Conservation (phyloP, 37 sponge, comb jelly and placozoan species). For the Spongia lamella region DNA sequence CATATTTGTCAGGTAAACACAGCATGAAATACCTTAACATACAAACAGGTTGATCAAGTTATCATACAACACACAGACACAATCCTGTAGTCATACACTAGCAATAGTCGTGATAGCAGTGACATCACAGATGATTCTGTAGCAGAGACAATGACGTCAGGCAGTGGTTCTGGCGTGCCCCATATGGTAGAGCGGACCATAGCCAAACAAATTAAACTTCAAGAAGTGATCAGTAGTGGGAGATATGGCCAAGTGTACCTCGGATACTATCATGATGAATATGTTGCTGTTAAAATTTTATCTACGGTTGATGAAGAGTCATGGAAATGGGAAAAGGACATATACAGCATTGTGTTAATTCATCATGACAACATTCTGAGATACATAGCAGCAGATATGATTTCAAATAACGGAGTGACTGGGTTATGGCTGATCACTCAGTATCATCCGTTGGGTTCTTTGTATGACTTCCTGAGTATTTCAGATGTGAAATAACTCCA, state of each 20-base stretch:
- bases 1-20: too few species aligned
- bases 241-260: slow-evolving; percentile 88
- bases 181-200: slow-evolving; percentile 75
- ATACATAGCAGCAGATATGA: slow-evolving; percentile 84
- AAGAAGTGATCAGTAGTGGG: slow-evolving; percentile 75
- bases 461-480: slow-evolving; percentile 55
- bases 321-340: slow-evolving; percentile 85
- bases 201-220: slow-evolving; percentile 69
- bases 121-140: too few species aligned
- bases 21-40: too few species aligned
- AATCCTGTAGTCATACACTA: too few species aligned
- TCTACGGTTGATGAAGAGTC: slow-evolving; percentile 75
- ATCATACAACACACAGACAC: too few species aligned
- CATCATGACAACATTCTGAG: slow-evolving; percentile 89
- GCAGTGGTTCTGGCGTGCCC: slow-evolving; percentile 70
- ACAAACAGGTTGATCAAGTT: too few species aligned
- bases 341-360: slow-evolving; percentile 81
- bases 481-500: slow-evolving; percentile 10
- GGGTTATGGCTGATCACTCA: slow-evolving; percentile 14
- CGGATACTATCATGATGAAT: slow-evolving; percentile 71
- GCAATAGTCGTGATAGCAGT: too few species aligned
- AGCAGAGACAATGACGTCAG: too few species aligned
- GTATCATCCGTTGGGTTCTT: slow-evolving; percentile 50
- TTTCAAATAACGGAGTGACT: slow-evolving; percentile 51
- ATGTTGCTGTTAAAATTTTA: slow-evolving; percentile 94